phyloP scores from a whole-genome alignment of 2,888 invertebrate genomes.

The Volucella inanis region DNA sequence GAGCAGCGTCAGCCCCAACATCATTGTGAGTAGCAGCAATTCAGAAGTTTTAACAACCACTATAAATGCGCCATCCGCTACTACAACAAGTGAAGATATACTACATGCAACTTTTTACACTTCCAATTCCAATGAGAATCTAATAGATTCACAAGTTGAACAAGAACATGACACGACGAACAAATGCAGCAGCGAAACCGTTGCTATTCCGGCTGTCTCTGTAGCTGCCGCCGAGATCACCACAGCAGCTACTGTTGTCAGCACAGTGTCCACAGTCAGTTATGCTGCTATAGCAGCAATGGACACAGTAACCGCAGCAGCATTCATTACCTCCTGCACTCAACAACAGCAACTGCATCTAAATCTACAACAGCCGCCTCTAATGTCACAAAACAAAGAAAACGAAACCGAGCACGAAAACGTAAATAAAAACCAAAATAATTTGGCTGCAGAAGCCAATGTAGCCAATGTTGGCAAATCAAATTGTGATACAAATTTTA shows the following conservation, averaged over 20 bases:
- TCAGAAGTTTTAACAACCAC: constrained; percentile 51
- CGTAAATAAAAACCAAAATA: constrained; percentile 29
- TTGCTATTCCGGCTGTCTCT: constrained; percentile 18
- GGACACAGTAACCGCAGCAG: constrained; percentile 59
- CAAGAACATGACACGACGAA: constrained; percentile 47
- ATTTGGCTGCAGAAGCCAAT: not conserved
- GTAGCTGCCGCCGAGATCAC: constrained; percentile 20
- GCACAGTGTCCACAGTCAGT: constrained; percentile 35
- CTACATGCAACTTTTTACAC: constrained; percentile 48
- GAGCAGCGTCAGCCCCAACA: too few species aligned
- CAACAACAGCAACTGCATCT: constrained; percentile 50
- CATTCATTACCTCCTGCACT: constrained; percentile 63
- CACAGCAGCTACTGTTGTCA: constrained; percentile 8
- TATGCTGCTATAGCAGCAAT: constrained; percentile 65
- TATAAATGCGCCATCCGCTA: constrained; percentile 37
- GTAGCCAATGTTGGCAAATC: not conserved
- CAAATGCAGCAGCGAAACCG: constrained; percentile 10
- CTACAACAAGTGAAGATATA: constrained; percentile 36
- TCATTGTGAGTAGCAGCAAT: constrained; percentile 47
- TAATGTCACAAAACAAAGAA: too few species aligned
- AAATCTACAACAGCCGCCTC: constrained; percentile 19
- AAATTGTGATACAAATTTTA: constrained; percentile 61
- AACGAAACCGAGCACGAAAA: not conserved
- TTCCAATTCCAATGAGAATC: constrained; percentile 76
- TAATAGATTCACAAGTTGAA: constrained; percentile 77